Percentiles rank a stretch among this genome's conserved stretches.
Evolutionary conservation across 2,888 invertebrate species (phyloP).

Genomic region (Lepidocyrtoides sp.): DNA sequence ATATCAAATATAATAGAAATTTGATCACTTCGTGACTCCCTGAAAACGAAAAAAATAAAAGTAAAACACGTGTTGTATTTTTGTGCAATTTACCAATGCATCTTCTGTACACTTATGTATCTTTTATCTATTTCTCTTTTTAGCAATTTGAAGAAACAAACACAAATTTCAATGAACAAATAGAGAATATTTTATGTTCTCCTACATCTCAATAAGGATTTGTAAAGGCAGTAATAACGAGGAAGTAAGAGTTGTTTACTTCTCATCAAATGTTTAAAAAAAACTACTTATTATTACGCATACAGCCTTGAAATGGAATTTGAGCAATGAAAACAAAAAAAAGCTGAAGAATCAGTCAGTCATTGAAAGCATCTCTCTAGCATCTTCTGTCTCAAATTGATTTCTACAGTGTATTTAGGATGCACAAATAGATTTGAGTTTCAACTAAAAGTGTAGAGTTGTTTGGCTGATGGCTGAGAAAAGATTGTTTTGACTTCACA

Average conservation of each 20-base stretch:
- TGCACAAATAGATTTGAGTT: neutral
- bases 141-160: neutral
- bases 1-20: constrained; percentile 97
- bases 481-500: constrained; percentile 50
- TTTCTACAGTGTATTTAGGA: too few species aligned
- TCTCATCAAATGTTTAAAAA: neutral
- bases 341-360: too few species aligned
- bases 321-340: neutral
- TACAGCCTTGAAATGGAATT: neutral
- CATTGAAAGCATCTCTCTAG: neutral
- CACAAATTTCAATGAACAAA: neutral
- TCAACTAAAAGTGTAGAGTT: too few species aligned
- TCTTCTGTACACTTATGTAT: too few species aligned
- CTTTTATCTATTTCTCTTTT: too few species aligned
- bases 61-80: too few species aligned
- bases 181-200: neutral
- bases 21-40: constrained; percentile 91
- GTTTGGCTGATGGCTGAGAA: constrained; percentile 18
- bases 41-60: constrained; percentile 84
- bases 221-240: neutral
- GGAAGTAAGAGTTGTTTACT: neutral
- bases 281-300: neutral
- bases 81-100: too few species aligned
- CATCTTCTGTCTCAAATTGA: neutral
- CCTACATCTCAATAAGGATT: neutral